Evolutionary conservation across 2,113 vertebrate species (phyloP), one percentile per base, ranked within the genome.

Genomic region (Sus scrofa): DNA sequence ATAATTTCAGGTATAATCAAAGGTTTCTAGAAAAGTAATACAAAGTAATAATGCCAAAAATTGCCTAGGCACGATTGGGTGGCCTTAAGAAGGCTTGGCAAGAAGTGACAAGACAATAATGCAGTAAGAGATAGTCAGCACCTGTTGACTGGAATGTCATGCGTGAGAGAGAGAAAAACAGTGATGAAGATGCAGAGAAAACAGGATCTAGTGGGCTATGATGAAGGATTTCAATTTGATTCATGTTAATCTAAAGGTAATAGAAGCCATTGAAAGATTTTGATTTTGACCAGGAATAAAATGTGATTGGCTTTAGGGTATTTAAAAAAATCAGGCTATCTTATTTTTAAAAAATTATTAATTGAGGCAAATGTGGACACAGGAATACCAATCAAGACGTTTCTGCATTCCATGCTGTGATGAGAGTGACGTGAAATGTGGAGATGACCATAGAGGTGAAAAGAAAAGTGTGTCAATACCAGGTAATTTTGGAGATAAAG

Each of bases 11-110:
- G n/a, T 58, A 60, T 56, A 16, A 86, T 71, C 68, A 71, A 62
- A 85, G 15, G 10, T 56, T 65, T 54, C 81, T 77, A 58, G 60
- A 77, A 85, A 91, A 88, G 9, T 74, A 92, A 75, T 24, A 50
- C 26, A 93, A 37, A 77, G 15, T 14, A 74, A 54, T 60, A 93
- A 50, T n/a, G 58, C 84, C 52, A 71, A 92, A 91, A 89, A 37
- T n/a, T 50, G 50, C 34, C 14, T 27, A 44, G 6, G 14, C 85
- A 24, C 56, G 3, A 44, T 27, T 68, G 19, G 2, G 50, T 34
- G 14, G 27, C 63, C 27, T 67, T 10, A 39, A 74, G 11, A 74
- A 14, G 37, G 10, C n/a, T 58, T 88, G 50, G 65, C 30, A 73
- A n/a, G 27, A 88, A 82, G 10, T 54, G 22, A 86, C 37, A 24